phyloP scores from a whole-genome alignment of 2,113 vertebrate genomes.

The Protomyctophum bolini region DNA sequence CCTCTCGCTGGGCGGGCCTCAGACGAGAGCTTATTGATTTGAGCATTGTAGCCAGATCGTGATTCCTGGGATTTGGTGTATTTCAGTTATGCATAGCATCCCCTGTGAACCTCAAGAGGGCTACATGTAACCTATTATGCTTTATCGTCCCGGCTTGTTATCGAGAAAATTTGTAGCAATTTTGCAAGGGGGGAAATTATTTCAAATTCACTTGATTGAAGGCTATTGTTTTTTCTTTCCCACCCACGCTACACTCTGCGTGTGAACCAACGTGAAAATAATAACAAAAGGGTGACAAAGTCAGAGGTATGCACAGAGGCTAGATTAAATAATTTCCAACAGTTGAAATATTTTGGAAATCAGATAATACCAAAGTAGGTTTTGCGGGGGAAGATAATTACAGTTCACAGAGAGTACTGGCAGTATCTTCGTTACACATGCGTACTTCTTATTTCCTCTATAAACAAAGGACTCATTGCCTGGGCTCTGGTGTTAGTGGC shows the following conservation, averaged over 20 bases:
- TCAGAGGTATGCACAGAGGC: constrained; percentile 19
- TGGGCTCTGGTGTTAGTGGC: constrained; percentile 61
- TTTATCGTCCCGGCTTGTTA: background rate
- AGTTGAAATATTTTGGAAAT: constrained; percentile 58
- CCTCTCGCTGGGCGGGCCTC: constrained; percentile 47
- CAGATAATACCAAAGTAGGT: constrained; percentile 59
- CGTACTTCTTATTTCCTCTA: constrained; percentile 65
- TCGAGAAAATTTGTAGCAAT: background rate
- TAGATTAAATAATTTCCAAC: constrained; percentile 60
- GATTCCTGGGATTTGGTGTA: constrained; percentile 54
- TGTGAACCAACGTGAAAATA: background rate
- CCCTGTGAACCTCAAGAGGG: constrained; percentile 29
- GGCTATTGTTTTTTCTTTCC: constrained; percentile 8
- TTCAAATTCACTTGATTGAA: background rate
- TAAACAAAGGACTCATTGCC: constrained; percentile 74
- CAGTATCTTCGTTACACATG: constrained; percentile 62
- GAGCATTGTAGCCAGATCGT: constrained; percentile 66
- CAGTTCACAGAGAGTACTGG: constrained; percentile 67
- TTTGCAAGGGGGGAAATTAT: background rate
- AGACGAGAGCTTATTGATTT: constrained; percentile 72
- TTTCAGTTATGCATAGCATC: constrained; percentile 54
- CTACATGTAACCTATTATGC: constrained; percentile 9
- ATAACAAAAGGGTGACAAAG: constrained; percentile 23
- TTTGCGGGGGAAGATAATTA: constrained; percentile 61
- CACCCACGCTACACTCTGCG: background rate